Conservation (phyloP, 2,888 invertebrate genomes). For the Cataglyphis rosenhaueri region DNA sequence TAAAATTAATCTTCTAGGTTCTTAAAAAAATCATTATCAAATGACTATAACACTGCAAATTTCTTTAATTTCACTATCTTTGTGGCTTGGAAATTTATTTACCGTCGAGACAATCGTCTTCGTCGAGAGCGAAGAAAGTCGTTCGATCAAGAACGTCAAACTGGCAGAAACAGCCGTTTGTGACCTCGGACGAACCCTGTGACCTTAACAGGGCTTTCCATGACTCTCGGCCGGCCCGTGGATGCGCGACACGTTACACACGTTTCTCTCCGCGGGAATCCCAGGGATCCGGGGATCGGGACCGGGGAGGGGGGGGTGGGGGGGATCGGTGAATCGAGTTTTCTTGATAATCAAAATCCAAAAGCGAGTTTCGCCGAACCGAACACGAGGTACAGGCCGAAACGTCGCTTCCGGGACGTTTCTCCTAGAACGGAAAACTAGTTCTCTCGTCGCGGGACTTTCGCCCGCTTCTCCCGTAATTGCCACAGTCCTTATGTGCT, state of each 20-base stretch:
- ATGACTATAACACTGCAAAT: not conserved
- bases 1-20: not conserved
- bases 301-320: slow-evolving; percentile 40
- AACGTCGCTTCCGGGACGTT: slow-evolving; percentile 66
- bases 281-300: slow-evolving; percentile 50
- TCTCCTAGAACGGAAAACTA: slow-evolving; percentile 66
- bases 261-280: slow-evolving; percentile 71
- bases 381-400: slow-evolving; percentile 38
- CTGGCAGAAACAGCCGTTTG: slow-evolving; percentile 75
- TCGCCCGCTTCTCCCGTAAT: slow-evolving; percentile 53
- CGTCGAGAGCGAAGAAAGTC: slow-evolving; percentile 29
- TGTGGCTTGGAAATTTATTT: not conserved
- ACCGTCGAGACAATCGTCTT: not conserved
- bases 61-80: not conserved
- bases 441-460: slow-evolving; percentile 68
- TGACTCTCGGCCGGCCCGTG: slow-evolving; percentile 75
- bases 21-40: not conserved
- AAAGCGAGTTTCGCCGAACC: slow-evolving; percentile 74
- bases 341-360: slow-evolving; percentile 71
- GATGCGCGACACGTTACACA: slow-evolving; percentile 80
- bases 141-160: slow-evolving; percentile 65
- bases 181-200: slow-evolving; percentile 68
- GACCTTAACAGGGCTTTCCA: slow-evolving; percentile 68
- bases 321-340: slow-evolving; percentile 70
- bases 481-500: slow-evolving; percentile 50